A percentile compares a stretch with the other conserved stretches of the same genome.
Evolutionary conservation across 2,113 vertebrate genomes (phyloP).

Genomic region (Tringa solitaria): DNA sequence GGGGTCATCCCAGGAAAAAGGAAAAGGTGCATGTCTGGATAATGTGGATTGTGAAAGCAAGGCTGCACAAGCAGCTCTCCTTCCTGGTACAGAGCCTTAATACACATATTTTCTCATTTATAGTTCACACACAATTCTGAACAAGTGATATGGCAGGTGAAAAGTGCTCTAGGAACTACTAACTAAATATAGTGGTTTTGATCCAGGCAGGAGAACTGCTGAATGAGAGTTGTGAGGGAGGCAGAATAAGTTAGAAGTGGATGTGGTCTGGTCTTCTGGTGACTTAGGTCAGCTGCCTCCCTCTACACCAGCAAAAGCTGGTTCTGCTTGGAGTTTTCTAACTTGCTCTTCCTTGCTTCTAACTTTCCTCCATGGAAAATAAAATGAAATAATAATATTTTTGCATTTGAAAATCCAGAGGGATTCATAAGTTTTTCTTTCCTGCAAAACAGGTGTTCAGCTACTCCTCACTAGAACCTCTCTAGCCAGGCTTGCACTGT

Average conservation of each 20-base stretch:
- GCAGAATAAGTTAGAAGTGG: not conserved
- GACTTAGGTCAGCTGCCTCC: not conserved
- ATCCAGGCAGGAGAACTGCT: not conserved
- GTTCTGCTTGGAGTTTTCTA: not conserved
- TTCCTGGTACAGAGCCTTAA: not conserved
- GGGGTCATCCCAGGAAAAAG: not conserved
- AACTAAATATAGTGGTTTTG: not conserved
- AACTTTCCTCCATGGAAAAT: not conserved
- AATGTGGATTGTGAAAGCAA: not conserved
- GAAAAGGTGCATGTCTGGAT: not conserved
- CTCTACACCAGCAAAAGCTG: not conserved
- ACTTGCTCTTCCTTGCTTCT: not conserved
- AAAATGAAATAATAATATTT: not conserved
- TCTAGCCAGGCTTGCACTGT: not conserved
- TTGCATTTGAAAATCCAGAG: not conserved
- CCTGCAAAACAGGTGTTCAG: not conserved
- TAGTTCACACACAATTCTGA: not conserved
- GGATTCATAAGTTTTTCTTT: not conserved
- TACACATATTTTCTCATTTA: not conserved
- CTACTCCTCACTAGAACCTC: not conserved
- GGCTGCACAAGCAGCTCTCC: not conserved
- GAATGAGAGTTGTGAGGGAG: not conserved
- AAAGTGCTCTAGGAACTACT: not conserved
- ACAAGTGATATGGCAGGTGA: not conserved
- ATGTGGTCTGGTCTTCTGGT: not conserved